Percentiles rank a stretch among this genome's conserved stretches.
These are phyloP conservation scores for Leptosomus discolor DNA, from an alignment of 2,113 vertebrate genomes.

Conservation along the genomic window DNA sequence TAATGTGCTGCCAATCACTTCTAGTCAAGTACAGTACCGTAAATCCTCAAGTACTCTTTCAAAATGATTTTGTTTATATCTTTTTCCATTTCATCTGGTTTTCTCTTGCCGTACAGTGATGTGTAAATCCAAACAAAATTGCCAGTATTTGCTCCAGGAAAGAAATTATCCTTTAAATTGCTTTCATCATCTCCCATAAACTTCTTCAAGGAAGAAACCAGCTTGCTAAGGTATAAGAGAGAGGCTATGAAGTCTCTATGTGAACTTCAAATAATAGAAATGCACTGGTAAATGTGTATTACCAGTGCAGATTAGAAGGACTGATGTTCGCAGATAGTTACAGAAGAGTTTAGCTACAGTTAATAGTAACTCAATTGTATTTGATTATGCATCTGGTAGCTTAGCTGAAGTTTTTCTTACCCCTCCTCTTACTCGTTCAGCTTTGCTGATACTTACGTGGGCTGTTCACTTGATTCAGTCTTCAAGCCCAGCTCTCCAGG, in stretches of 20 bases:
- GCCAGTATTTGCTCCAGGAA: background rate
- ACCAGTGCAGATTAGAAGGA: background rate
- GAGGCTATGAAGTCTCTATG: background rate
- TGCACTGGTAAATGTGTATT: background rate
- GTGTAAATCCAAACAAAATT: constrained; percentile 53
- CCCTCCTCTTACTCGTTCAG: background rate
- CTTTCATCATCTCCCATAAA: background rate
- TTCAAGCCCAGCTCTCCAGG: background rate
- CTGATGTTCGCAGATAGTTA: background rate
- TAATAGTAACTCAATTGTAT: background rate
- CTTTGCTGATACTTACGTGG: background rate
- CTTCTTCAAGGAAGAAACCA: background rate
- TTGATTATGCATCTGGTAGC: background rate
- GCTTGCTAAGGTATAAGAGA: background rate
- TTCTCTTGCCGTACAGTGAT: background rate
- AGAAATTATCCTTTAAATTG: background rate
- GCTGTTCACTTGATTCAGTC: background rate
- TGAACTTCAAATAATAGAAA: background rate
- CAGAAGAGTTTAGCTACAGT: background rate
- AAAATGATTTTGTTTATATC: constrained; percentile 50
- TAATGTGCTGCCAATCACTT: constrained; percentile 72
- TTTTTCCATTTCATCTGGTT: constrained; percentile 47
- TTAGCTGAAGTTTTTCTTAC: background rate
- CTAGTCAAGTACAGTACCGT: constrained; percentile 55
- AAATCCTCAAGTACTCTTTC: constrained; percentile 56